These are phyloP conservation scores for Hipposideros larvatus DNA, from an alignment of 2,797 vertebrate genomes.

Conservation along the genomic window DNA sequence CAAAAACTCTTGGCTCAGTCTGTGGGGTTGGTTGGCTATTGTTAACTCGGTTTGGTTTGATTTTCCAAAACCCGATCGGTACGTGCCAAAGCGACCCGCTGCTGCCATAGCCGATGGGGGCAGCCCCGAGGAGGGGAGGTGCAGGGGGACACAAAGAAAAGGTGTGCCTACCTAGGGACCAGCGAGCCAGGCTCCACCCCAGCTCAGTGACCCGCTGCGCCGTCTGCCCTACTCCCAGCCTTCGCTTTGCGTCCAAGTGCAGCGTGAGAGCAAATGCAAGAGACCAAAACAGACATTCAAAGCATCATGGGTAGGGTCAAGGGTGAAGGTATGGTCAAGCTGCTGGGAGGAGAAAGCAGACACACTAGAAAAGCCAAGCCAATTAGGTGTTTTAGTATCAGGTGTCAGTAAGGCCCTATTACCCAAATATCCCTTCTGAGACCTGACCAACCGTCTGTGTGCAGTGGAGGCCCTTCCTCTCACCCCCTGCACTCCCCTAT, in stretches of 20 bases:
- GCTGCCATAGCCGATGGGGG: slow-evolving; percentile 86
- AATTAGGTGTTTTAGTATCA: slow-evolving; percentile 96
- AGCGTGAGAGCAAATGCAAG: slow-evolving; percentile 97
- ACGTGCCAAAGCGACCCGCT: slow-evolving; percentile 82
- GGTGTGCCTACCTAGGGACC: slow-evolving; percentile 99
- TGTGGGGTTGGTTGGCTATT: slow-evolving; percentile 18
- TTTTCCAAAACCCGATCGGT: slow-evolving; percentile 76
- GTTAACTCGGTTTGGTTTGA: slow-evolving; percentile 22
- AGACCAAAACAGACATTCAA: slow-evolving; percentile 95
- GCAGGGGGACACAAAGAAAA: slow-evolving; percentile 91
- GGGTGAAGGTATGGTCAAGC: slow-evolving; percentile 96
- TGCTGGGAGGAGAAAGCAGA: slow-evolving; percentile 96
- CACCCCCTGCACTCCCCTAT: slow-evolving; percentile 48
- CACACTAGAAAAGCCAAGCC: slow-evolving; percentile 96
- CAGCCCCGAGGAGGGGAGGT: slow-evolving; percentile 85
- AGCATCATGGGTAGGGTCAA: slow-evolving; percentile 98
- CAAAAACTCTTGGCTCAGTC: slow-evolving; percentile 43
- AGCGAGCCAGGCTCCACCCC: slow-evolving; percentile 94
- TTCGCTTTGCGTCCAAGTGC: slow-evolving; percentile 95
- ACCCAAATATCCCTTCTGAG: slow-evolving; percentile 96
- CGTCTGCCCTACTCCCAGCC: slow-evolving; percentile 98
- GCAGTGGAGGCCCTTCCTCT: neutral
- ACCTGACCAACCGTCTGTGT: slow-evolving; percentile 41
- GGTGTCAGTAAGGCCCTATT: slow-evolving; percentile 93
- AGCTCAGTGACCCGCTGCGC: slow-evolving; percentile 97